Evolutionary conservation across 2,797 vertebrate genomes (phyloP).

Genomic region (Syngnathus rostellatus): DNA sequence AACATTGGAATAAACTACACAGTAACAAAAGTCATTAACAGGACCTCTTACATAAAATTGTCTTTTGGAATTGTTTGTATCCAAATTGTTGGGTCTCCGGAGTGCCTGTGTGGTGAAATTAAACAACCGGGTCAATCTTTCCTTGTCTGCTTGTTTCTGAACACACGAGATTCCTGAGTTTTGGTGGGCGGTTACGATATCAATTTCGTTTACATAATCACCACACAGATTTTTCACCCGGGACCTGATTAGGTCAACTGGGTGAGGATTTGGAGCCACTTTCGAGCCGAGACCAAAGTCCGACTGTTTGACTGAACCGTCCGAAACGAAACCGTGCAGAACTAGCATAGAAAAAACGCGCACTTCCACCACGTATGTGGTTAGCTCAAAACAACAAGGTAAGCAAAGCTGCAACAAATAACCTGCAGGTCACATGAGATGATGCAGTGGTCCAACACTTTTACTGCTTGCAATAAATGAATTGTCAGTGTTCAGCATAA

Average conservation of each 20-base stretch:
- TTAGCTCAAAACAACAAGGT: not conserved
- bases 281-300: not conserved
- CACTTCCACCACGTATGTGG: not conserved
- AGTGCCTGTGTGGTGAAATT: not conserved
- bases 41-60: not conserved
- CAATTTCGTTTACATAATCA: not conserved
- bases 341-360: not conserved
- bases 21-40: not conserved
- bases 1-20: not conserved
- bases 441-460: not conserved
- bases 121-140: not conserved
- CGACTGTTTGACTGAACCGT: not conserved
- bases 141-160: not conserved
- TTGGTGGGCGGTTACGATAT: no score
- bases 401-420: not conserved
- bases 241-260: not conserved
- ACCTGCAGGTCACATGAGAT: not conserved
- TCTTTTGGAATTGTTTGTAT: not conserved
- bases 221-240: not conserved
- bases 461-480: not conserved
- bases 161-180: not conserved
- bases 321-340: not conserved
- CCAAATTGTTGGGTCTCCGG: not conserved
- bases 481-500: not conserved
- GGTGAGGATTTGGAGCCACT: not conserved